phyloP scores from a whole-genome alignment of 2,888 invertebrate species.

The Mesodorylaimus sp. region DNA sequence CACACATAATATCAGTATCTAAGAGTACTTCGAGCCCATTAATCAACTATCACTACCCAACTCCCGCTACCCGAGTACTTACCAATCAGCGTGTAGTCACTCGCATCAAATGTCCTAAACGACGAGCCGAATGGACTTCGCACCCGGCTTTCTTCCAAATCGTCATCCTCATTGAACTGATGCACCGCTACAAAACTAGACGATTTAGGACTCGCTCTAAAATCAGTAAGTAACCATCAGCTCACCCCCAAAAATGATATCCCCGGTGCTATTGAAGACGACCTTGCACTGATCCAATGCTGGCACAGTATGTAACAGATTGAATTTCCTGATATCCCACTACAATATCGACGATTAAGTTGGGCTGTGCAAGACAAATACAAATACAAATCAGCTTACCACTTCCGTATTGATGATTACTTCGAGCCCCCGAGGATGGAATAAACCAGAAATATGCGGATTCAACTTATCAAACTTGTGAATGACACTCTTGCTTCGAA shows the following conservation, averaged over 20 bases:
- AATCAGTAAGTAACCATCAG: neutral
- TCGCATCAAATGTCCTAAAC: constrained; percentile 80
- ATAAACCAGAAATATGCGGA: constrained; percentile 77
- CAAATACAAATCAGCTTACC: constrained; percentile 24
- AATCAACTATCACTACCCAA: neutral
- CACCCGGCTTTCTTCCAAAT: constrained; percentile 36
- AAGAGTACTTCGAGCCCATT: too few relatives aligned
- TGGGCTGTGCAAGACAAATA: neutral
- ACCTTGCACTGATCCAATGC: constrained; percentile 74
- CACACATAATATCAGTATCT: neutral
- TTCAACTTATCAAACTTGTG: constrained; percentile 96
- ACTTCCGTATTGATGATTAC: constrained; percentile 91
- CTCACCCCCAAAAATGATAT: constrained; percentile 59
- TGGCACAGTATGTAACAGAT: constrained; percentile 77
- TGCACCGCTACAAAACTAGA: constrained; percentile 12
- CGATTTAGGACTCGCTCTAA: neutral
- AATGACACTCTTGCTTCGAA: constrained; percentile 59
- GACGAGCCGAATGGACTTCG: constrained; percentile 58
- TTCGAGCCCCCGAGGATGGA: constrained; percentile 84
- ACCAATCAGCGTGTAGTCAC: constrained; percentile 48
- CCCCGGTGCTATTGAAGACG: constrained; percentile 65
- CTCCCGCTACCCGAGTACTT: neutral
- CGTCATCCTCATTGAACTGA: constrained; percentile 34
- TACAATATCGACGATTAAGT: constrained; percentile 31
- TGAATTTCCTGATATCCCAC: constrained; percentile 89